These are phyloP conservation scores for Ichneumoninae sp. DNA, from an alignment of 2,888 invertebrate genomes.

Conservation along the genomic window DNA sequence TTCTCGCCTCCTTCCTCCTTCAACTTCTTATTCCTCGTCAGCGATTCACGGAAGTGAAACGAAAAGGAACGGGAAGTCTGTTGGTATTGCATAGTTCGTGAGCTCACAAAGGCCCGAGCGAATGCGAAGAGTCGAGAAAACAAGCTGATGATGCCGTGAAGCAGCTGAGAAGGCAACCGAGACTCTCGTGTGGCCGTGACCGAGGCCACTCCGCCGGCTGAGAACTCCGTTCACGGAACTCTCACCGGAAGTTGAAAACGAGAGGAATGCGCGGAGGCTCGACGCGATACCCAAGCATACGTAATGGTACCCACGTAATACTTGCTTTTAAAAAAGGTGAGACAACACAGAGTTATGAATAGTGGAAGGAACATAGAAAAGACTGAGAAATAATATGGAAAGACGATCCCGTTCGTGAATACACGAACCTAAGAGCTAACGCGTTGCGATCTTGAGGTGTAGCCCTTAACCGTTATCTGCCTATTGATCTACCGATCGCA, in stretches of 20 bases:
- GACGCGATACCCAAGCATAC: not conserved
- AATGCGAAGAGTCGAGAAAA: slow-evolving; percentile 30
- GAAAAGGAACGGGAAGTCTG: slow-evolving; percentile 43
- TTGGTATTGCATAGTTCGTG: slow-evolving; percentile 44
- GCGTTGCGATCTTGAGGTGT: slow-evolving; percentile 6
- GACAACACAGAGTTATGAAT: slow-evolving; percentile 5
- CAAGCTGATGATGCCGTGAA: slow-evolving; percentile 33
- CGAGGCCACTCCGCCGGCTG: slow-evolving; percentile 24
- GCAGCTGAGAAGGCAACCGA: slow-evolving; percentile 15
- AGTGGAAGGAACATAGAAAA: slow-evolving; percentile 20
- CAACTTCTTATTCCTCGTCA: slow-evolving; percentile 3
- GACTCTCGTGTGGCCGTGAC: slow-evolving; percentile 47
- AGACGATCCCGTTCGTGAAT: slow-evolving; percentile 18
- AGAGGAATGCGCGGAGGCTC: slow-evolving; percentile 45
- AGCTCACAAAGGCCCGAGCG: slow-evolving; percentile 7
- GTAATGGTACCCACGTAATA: slow-evolving; percentile 36
- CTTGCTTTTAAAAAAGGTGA: slow-evolving; percentile 41
- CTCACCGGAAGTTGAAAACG: slow-evolving; percentile 56
- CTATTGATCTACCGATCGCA: not conserved
- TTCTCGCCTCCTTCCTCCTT: slow-evolving; percentile 18
- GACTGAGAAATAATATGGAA: slow-evolving; percentile 27
- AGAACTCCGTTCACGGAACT: slow-evolving; percentile 49
- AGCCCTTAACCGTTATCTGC: slow-evolving; percentile 15
- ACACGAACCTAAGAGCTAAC: slow-evolving; percentile 6
- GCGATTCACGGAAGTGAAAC: slow-evolving; percentile 39